Percentiles rank a stretch among this genome's conserved stretches.
Conservation (phyloP, 1,140 invertebrate species). For the Colletes gigas region DNA sequence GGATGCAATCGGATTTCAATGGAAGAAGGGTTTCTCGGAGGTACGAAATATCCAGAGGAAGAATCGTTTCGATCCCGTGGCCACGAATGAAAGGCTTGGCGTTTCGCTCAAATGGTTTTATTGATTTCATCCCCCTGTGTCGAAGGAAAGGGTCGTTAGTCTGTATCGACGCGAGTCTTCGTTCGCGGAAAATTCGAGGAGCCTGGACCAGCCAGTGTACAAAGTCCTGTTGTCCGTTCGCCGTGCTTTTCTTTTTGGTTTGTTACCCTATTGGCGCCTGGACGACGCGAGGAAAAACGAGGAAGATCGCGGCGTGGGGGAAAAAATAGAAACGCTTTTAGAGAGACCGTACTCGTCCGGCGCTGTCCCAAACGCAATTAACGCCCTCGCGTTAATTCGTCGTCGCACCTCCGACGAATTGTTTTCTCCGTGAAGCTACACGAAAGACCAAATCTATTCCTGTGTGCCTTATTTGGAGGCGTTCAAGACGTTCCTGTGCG, state of each 20-base stretch:
- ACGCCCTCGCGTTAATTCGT: conserved; percentile 14
- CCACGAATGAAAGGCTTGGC: too few species aligned
- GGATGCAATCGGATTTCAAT: not conserved
- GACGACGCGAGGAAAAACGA: not conserved
- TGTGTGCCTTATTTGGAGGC: too few species aligned
- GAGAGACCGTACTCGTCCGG: too few species aligned
- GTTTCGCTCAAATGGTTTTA: too few species aligned
- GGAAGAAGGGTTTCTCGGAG: not conserved
- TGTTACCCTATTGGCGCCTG: not conserved
- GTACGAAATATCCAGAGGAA: not conserved
- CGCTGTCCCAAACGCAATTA: conserved; percentile 24
- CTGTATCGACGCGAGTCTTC: too few species aligned
- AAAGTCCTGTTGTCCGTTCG: not conserved
- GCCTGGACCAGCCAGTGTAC: not conserved
- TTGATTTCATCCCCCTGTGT: too few species aligned
- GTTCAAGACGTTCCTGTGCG: too few species aligned
- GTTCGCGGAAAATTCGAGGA: conserved; percentile 6
- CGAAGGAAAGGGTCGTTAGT: too few species aligned
- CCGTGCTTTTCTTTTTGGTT: not conserved
- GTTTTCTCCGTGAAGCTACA: not conserved
- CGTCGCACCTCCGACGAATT: conserved; percentile 16
- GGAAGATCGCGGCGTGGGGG: not conserved
- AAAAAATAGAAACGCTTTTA: conserved; percentile 7
- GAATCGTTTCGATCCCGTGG: not conserved
- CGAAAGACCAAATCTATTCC: not conserved